Base-by-base conservation (phyloP, 2,888 invertebrate genomes). In the Capitulum mitella region DNA sequence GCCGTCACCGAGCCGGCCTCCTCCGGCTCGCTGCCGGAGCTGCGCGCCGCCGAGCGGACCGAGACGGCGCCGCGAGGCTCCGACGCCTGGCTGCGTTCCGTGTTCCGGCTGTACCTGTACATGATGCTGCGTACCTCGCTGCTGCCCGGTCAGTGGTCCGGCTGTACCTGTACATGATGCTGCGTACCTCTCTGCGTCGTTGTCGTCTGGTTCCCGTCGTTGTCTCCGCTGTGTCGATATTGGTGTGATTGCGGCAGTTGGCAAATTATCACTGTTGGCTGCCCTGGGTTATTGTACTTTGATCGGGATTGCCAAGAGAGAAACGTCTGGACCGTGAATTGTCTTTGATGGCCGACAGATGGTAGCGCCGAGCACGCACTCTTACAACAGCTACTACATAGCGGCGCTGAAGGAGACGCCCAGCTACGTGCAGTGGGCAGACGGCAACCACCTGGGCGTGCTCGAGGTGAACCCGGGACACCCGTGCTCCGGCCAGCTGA, bases 101-200 rank as follows among this genome's bases (percentile, higher is more conserved):
- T 92, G 80, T 89, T 89, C 80, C 90, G 93, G 5, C 92, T 94
- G 26, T 98, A 98, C 88, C 96, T 97, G 0, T 97, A 94, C 87
- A 93, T 95, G 78, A 98, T 98, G 0, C 95, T 97, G 83, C 87
- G 98, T 19, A 96, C 95, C 29, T 92, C 93, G 54, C 87, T 93
- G 81, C 75, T 46, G 19, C 70, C 70, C 19, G 70, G 70, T 70
- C 16, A 37, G 70, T 26, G 8, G 29, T 89, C 80, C 90, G 93
- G 5, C 92, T 94, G 26, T 98, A 98, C 88, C 96, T 97, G 0
- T 97, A 94, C 87, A 93, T 95, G 78, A 98, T 98, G 0, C 95
- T 97, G 83, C 87, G 98, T 19, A 96, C 95, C 29, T 92, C 93
- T 51, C 87, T 93, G 81, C 75, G 54, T 6, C 22, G 22, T 8